Percentiles rank a stretch among this genome's conserved stretches.
phyloP scores from a whole-genome alignment of 2,113 vertebrate genomes.

The Mesembrinibis cayennensis region DNA sequence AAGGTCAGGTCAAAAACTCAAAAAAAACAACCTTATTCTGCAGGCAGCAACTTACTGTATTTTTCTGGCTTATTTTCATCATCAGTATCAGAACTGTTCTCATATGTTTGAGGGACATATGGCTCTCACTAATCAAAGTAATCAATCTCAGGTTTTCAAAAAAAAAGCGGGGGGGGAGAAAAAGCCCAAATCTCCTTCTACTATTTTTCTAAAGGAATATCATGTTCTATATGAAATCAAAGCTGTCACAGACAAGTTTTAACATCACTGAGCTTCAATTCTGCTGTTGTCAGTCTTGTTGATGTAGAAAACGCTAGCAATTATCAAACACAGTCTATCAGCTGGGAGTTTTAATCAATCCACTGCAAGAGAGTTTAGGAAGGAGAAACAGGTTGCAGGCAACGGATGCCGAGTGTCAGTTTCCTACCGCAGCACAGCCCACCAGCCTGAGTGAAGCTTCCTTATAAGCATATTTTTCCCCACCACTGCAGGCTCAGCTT shows the following conservation, averaged over 20 bases:
- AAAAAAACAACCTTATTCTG: background rate
- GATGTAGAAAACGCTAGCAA: background rate
- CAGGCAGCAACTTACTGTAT: background rate
- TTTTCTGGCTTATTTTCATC: background rate
- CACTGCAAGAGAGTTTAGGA: background rate
- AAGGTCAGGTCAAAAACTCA: background rate
- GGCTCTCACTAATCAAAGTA: background rate
- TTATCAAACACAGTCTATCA: background rate
- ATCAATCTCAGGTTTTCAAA: background rate
- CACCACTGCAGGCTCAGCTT: background rate
- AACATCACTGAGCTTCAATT: background rate
- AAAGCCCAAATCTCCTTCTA: background rate
- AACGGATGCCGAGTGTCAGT: background rate
- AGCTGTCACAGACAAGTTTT: background rate
- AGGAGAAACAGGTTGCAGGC: background rate
- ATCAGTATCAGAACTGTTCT: background rate
- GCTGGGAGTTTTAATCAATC: background rate
- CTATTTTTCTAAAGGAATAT: background rate
- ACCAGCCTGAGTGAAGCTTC: background rate
- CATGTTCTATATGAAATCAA: background rate
- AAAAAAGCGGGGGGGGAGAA: background rate
- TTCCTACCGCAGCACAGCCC: background rate
- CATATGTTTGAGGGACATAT: background rate
- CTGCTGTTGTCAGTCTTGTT: background rate
- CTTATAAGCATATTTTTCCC: background rate